Base-by-base conservation (phyloP, 2,797 vertebrate species). In the Microchirus variegatus region DNA sequence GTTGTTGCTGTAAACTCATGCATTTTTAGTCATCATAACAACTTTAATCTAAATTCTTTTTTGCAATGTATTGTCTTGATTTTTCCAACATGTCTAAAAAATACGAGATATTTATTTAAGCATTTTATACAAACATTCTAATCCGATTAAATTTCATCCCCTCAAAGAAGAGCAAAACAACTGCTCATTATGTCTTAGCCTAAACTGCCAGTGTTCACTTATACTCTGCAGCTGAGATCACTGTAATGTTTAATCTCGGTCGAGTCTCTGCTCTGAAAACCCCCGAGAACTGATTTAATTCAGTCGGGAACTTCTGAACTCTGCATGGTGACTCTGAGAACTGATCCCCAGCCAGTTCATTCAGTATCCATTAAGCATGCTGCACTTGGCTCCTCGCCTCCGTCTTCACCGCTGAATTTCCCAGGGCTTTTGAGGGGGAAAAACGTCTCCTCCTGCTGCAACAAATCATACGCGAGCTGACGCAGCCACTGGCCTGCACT, bases 401-500 rank as follows among this genome's bases (percentile, higher is more conserved):
- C 57, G 48, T 77, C 66, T 2, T 48, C 46, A 17, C 62, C 54
- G 66, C 80, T 77, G 53, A 80, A 64, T 84, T 90, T 92, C 89
- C 90, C 90, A 90, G 84, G 83, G 85, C 83, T 76, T 53, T 19
- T n/a, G n/a, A n/a, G 61, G 71, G 22, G 74, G 77, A 5, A 77
- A 84, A 88, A 77, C 63, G 67, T 84, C 55, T 82, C 63, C 72
- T 78, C 77, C 80, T 72, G 59, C 73, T 66, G 47, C 53, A 80
- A 82, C 77, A 87, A 88, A 89, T 87, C 86, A 86, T 74, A 62
- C 44, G 31, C 12, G 0, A 50, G 62, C 66, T 80, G 70, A 80
- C 78, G 57, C 38, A 10, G 68, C 59, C 42, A 31, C 70, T 76
- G 56, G 73, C 70, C 72, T 57, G 53, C 12, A 1, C 59, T 42